Evolutionary conservation across 2,113 vertebrate genomes (phyloP).

Genomic region (Coreoperca whiteheadi): DNA sequence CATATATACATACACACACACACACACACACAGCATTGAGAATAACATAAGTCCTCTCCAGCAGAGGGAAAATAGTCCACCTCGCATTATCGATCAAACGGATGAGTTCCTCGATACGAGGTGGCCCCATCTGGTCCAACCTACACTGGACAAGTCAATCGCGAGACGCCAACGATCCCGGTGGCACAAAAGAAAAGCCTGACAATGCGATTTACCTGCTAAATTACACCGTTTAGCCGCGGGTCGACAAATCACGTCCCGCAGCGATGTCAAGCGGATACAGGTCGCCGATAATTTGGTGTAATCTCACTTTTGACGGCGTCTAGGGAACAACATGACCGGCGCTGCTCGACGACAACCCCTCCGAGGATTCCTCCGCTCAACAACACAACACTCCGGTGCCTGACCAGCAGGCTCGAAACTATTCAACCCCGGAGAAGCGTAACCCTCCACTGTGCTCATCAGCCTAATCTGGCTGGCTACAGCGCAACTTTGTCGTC

Average conservation of each 20-base stretch:
- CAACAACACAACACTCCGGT: constrained; percentile 67
- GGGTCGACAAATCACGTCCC: constrained; percentile 36
- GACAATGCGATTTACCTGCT: constrained; percentile 61
- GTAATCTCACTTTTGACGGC: constrained; percentile 63
- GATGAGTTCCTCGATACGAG: constrained; percentile 36
- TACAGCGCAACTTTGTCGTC: constrained; percentile 65
- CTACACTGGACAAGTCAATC: constrained; percentile 55
- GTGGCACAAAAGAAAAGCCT: constrained; percentile 69
- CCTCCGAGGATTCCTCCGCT: constrained; percentile 76
- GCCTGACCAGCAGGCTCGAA: constrained; percentile 47
- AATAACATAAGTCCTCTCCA: constrained; percentile 14
- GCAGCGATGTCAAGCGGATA: constrained; percentile 16
- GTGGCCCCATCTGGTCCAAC: constrained; percentile 33
- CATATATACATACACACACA: no score
- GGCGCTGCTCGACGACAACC: constrained; percentile 67
- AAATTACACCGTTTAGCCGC: constrained; percentile 39
- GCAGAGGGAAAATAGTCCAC: constrained; percentile 45
- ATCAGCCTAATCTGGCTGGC: constrained; percentile 26
- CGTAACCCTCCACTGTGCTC: constrained; percentile 55
- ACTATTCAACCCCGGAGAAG: constrained; percentile 60
- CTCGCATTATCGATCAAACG: constrained; percentile 42
- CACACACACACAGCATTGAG: constrained; percentile 37
- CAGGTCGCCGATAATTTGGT: constrained; percentile 13
- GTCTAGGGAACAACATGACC: constrained; percentile 50
- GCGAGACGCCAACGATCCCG: constrained; percentile 18